A percentile compares a stretch with the other conserved stretches of the same genome.
Conservation (phyloP, 2,888 invertebrate species). For the Pseudococcus jackbeardsleyi region DNA sequence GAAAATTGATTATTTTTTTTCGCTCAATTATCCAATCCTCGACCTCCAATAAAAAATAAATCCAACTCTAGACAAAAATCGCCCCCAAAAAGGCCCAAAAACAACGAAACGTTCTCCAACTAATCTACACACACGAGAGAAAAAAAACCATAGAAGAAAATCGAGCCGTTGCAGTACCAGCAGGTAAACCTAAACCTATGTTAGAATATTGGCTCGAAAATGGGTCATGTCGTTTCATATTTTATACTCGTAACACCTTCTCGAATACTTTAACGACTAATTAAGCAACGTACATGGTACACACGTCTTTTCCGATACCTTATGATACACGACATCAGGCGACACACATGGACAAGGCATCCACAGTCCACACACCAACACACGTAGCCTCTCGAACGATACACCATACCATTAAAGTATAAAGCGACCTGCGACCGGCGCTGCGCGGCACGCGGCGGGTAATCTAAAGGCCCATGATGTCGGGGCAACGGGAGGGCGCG, state of each 20-base stretch:
- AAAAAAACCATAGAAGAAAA: too few relatives aligned
- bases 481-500: neutral
- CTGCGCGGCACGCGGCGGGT: neutral
- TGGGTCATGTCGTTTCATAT: conserved; percentile 4
- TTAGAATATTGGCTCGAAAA: neutral
- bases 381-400: neutral
- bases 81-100: too few relatives aligned
- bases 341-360: neutral
- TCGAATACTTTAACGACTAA: conserved; percentile 16
- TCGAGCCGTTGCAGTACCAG: too few relatives aligned
- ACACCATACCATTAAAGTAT: neutral
- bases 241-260: conserved; percentile 12
- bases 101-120: too few relatives aligned
- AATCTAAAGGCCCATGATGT: neutral
- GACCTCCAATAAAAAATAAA: too few relatives aligned
- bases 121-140: too few relatives aligned
- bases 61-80: too few relatives aligned
- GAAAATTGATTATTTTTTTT: too few relatives aligned
- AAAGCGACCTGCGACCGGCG: neutral
- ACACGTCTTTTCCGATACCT: conserved; percentile 5
- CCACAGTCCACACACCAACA: neutral
- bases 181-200: neutral
- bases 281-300: conserved; percentile 6
- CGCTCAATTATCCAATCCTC: too few relatives aligned
- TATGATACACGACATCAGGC: neutral